phyloP scores from a whole-genome alignment of 1,140 invertebrate genomes.

The Philotrypesis tridentata region DNA sequence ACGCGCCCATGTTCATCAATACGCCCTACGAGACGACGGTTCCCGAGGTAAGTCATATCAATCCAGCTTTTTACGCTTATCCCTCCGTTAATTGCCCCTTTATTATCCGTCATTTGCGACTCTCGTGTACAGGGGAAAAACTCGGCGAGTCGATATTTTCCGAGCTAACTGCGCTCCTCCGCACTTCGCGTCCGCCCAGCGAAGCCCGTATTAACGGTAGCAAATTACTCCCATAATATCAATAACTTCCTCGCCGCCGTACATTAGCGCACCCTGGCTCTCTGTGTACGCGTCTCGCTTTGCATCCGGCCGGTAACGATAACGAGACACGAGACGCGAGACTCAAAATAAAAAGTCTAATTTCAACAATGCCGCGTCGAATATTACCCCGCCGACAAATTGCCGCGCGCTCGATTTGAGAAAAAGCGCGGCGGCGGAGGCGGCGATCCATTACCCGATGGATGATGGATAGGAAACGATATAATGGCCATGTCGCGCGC shows the following conservation, averaged over 20 bases:
- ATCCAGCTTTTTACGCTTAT: no score
- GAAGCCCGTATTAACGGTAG: no score
- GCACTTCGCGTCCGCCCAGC: no score
- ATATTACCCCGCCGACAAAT: background rate
- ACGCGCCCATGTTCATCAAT: slow-evolving; percentile 86
- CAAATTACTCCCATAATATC: no score
- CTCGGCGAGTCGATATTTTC: no score
- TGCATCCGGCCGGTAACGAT: background rate
- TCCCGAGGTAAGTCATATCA: slow-evolving; percentile 82
- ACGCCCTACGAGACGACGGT: slow-evolving; percentile 88
- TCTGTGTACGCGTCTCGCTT: background rate
- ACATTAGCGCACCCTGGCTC: background rate
- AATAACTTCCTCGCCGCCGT: background rate
- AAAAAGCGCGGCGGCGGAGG: background rate
- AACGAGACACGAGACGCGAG: background rate
- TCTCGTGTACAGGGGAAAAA: no score
- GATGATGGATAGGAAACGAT: slow-evolving; percentile 6
- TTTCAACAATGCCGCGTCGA: background rate
- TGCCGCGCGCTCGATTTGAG: background rate
- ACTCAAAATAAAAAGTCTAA: background rate
- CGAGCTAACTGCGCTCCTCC: no score
- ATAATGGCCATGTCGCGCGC: background rate
- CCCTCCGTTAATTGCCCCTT: no score
- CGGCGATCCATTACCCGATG: background rate
- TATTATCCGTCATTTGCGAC: no score